Base-by-base conservation (phyloP, 2,113 vertebrate species). In the Sylvilagus bachmani region DNA sequence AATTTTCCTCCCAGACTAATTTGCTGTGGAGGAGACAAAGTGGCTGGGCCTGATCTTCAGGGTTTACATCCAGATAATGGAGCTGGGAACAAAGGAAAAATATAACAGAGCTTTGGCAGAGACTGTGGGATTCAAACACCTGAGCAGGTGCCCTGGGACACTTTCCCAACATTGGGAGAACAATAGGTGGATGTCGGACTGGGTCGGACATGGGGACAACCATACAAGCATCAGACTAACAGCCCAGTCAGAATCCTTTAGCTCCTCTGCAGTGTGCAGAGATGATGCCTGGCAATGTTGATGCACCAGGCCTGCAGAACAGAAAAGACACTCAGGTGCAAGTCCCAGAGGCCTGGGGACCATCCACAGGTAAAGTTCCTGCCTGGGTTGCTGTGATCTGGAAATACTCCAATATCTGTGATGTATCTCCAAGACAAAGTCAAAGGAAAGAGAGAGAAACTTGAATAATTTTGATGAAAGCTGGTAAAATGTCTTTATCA, bases 71-170 rank as follows among this genome's bases (percentile, higher is more conserved):
- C 44, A 53, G 2, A 7, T 27, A 44, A 78, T 69, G n/a, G 78
- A 38, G 17, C 6, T 14, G 21, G 4, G 0, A 0, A 27, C 16
- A 44, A 22, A 44, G 3, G 0, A 44, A 3, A n/a, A 6, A 29
- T 24, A 19, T 22, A 5, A 4, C 16, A 67, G 29, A 71, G 33
- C 44, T 86, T 53, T 82, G 33, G 33, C 7, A 17, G n/a, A 36
- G 44, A 13, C 17, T 3, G 3, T 27, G 55, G 36, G 11, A 11
- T 69, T 93, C 27, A 51, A 38, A 49, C 3, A 38, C 12, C 49
- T 27, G 6, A 10, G 0, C 2, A 6, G 44, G 2, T 13, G 58
- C 10, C 33, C 51, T 1, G 4, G 10, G 25, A 9, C 3, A 11
- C 25, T 79, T 58, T 33, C 10, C 77, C 64, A 70, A 55, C 21